Evolutionary conservation across 2,888 invertebrate genomes (phyloP), one percentile per base, ranked within the genome.

Genomic region (Andrena haemorrhoa): DNA sequence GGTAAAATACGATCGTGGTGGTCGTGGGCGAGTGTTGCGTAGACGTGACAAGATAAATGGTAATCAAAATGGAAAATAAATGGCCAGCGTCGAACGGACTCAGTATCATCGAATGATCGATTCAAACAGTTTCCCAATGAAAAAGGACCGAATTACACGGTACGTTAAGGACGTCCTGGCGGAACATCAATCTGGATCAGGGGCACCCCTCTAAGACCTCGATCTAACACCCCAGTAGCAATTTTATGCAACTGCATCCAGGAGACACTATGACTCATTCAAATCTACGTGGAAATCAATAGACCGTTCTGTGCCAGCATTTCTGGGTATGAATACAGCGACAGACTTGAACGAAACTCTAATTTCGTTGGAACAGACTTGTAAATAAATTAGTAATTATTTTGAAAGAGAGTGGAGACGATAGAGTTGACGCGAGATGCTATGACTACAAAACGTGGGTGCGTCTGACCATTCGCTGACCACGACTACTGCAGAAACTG

Each of bases 111-210:
- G 75, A 78, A 83, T 71, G 79, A 88, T 83, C 71, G 88, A 87
- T 86, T 56, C 65, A 26, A 64, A 58, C 72, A 51, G 64, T 69
- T 77, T 63, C 76, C 66, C 75, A 81, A 75, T 64, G 86, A 86
- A 79, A 79, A 82, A 84, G 73, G 69, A 83, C 78, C 84, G 79
- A 85, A 89, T 90, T 87, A 90, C 86, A 88, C 84, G 88, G 85
- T 85, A 80, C 86, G 87, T 91, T 89, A 78, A 81, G 82, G 31
- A 88, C 64, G 66, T 82, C 79, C 84, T 77, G 66, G 63, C 71
- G 82, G 79, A 79, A 78, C 92, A 92, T 92, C 86, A 90, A 91
- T 91, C 91, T 89, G 87, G 91, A 90, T 91, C 91, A 90, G 82
- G 58, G 68, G n/a, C 72, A 29, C 64, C 76, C 72, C 76, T 63